A percentile compares a stretch with the other conserved stretches of the same genome.
Evolutionary conservation across 2,797 vertebrate genomes (phyloP).

Genomic region (Sarcoramphus papa): DNA sequence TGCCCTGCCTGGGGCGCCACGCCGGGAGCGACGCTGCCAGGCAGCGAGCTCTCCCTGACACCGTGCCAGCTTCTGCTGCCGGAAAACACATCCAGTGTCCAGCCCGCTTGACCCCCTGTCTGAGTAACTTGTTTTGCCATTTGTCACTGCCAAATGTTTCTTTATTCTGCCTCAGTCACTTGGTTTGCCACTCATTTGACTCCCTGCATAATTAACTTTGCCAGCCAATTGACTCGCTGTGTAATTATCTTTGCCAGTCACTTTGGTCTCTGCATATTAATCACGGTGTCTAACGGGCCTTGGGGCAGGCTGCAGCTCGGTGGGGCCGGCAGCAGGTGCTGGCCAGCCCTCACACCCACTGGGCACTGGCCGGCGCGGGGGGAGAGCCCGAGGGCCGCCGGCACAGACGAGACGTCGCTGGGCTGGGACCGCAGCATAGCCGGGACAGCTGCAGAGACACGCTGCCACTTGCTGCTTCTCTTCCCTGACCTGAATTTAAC

Average conservation of each 20-base stretch:
- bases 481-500: not conserved
- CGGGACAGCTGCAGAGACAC: not conserved
- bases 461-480: constrained; percentile 15
- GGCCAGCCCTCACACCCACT: not conserved
- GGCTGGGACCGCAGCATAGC: not conserved
- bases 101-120: not conserved
- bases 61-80: not conserved
- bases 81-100: not conserved
- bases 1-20: not conserved
- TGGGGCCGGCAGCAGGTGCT: not conserved
- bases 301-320: not conserved
- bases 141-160: constrained; percentile 54
- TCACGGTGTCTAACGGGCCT: not conserved
- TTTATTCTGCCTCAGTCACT: constrained; percentile 40
- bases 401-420: not conserved
- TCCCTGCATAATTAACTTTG: constrained; percentile 54
- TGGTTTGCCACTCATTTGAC: constrained; percentile 40
- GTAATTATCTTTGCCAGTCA: constrained; percentile 50
- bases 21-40: not conserved
- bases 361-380: not conserved
- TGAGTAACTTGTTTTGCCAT: constrained; percentile 42
- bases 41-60: not conserved
- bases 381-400: not conserved
- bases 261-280: constrained; percentile 37
- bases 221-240: constrained; percentile 55